Percentiles rank a stretch among this genome's conserved stretches.
phyloP scores from a whole-genome alignment of 2,113 vertebrate species.

The Amphiprion percula region DNA sequence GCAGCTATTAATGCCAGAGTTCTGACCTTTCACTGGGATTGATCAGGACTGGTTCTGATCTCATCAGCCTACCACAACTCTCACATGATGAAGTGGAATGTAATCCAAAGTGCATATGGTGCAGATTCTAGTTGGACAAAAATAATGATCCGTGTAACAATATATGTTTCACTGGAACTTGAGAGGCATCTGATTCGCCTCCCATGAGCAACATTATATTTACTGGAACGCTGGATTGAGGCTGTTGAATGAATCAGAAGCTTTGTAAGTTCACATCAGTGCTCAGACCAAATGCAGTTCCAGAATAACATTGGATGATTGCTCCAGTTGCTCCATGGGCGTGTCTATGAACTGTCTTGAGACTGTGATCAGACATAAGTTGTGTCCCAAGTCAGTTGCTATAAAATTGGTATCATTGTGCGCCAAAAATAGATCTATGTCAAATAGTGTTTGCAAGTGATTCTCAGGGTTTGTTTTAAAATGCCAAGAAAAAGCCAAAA shows the following conservation, averaged over 20 bases:
- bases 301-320: background rate
- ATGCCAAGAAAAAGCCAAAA: too few species aligned
- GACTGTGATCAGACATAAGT: background rate
- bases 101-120: constrained; percentile 21
- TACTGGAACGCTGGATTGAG: background rate
- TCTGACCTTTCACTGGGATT: constrained; percentile 56
- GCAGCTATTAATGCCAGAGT: constrained; percentile 27
- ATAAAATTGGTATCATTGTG: background rate
- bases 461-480: background rate
- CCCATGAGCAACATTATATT: background rate
- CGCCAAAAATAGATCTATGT: background rate
- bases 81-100: constrained; percentile 38
- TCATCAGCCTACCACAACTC: constrained; percentile 1
- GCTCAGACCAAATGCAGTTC: background rate
- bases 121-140: background rate
- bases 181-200: background rate
- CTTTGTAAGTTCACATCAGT: background rate
- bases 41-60: constrained; percentile 51
- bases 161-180: background rate
- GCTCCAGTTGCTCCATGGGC: background rate
- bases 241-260: background rate
- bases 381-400: background rate
- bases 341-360: background rate
- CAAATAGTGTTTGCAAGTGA: background rate
- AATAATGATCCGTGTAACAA: background rate